These are phyloP conservation scores for Gobio gobio DNA, from an alignment of 2,113 vertebrate genomes.

Conservation along the genomic window DNA sequence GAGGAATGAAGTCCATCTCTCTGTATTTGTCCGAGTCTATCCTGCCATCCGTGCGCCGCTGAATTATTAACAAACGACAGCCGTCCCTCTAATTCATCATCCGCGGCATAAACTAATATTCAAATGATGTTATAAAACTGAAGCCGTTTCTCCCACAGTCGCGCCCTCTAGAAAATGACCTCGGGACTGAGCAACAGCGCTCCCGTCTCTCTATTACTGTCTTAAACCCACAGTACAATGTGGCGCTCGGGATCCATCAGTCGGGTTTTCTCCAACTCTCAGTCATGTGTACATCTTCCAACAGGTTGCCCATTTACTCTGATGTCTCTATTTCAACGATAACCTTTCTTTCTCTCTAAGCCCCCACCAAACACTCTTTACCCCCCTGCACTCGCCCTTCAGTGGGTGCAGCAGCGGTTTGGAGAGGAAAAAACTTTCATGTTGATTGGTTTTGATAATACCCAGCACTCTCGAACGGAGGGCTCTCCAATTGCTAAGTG, in stretches of 20 bases:
- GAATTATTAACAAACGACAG: constrained; percentile 62
- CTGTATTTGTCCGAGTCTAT: constrained; percentile 56
- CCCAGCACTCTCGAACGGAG: constrained; percentile 47
- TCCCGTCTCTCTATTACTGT: constrained; percentile 38
- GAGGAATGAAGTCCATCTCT: constrained; percentile 52
- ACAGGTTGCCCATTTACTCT: constrained; percentile 54
- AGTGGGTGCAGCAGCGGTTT: constrained; percentile 36
- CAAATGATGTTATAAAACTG: constrained; percentile 61
- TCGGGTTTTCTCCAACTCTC: constrained; percentile 46
- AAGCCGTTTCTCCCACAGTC: constrained; percentile 58
- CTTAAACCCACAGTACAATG: constrained; percentile 26
- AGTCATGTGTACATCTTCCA: constrained; percentile 29
- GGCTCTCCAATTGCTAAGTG: constrained; percentile 56
- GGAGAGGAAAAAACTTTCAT: constrained; percentile 54
- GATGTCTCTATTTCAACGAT: constrained; percentile 58
- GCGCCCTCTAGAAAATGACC: constrained; percentile 60
- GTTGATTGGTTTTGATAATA: constrained; percentile 63
- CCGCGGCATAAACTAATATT: constrained; percentile 58
- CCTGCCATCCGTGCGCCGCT: constrained; percentile 44
- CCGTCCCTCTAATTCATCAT: constrained; percentile 60
- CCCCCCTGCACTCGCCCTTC: constrained; percentile 31
- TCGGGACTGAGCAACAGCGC: constrained; percentile 43
- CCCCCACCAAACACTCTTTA: constrained; percentile 21
- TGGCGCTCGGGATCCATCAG: constrained; percentile 45
- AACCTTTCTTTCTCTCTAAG: constrained; percentile 34